Percentiles rank a stretch among this genome's conserved stretches.
Conservation (phyloP, 2,797 vertebrate species). For the Sparus aurata region DNA sequence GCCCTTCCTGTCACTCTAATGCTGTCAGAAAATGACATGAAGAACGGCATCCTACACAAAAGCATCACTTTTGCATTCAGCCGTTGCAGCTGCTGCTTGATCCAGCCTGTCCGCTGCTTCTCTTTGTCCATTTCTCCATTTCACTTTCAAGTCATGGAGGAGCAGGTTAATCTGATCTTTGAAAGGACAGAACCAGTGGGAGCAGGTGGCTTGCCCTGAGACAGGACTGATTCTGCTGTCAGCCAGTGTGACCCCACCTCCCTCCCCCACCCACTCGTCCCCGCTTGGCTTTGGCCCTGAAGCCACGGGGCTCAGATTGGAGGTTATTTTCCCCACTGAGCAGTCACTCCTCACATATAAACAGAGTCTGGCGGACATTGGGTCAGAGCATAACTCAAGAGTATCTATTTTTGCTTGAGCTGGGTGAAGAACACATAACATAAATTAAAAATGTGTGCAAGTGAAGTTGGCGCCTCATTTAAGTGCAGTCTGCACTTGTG, state of each 20-base stretch:
- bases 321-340: constrained; percentile 57
- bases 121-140: not conserved
- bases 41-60: not conserved
- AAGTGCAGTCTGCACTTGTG: not conserved
- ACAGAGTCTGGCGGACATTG: constrained; percentile 12
- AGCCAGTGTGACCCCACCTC: constrained; percentile 44
- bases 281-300: constrained; percentile 54
- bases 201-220: constrained; percentile 73
- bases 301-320: constrained; percentile 64
- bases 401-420: constrained; percentile 2
- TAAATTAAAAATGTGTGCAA: not conserved
- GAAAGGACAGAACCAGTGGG: constrained; percentile 32
- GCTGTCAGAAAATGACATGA: not conserved
- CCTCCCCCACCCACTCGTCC: constrained; percentile 42
- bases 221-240: constrained; percentile 59
- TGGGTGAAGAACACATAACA: not conserved
- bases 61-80: not conserved
- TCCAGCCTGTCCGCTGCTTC: not conserved
- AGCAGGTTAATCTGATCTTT: constrained; percentile 24
- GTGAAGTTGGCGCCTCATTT: not conserved
- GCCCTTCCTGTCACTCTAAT: not conserved
- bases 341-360: constrained; percentile 44
- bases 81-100: not conserved
- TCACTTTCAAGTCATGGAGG: not conserved
- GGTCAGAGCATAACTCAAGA: constrained; percentile 31